Percentiles rank a stretch among this genome's conserved stretches.
Evolutionary conservation across 2,888 invertebrate genomes (phyloP).

Genomic region (Schizotus pectinicornis): DNA sequence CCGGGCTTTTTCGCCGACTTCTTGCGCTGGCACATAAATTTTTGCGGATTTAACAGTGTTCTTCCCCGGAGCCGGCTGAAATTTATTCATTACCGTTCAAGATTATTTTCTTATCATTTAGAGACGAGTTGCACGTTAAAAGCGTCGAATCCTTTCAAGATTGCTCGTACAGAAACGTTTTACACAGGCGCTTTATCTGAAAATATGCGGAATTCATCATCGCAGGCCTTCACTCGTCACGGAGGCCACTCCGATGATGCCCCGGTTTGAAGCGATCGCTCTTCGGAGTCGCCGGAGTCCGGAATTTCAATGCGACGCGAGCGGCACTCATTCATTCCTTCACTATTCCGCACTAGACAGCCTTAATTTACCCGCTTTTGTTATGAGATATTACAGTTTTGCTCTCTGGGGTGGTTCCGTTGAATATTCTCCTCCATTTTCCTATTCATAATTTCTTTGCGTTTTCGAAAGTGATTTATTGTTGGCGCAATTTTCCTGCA

Average conservation of each 20-base stretch:
- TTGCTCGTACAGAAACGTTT: too few relatives aligned
- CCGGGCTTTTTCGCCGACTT: conserved; percentile 26
- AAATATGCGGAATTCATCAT: too few relatives aligned
- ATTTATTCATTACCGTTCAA: conserved; percentile 2
- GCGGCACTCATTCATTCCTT: conserved; percentile 16
- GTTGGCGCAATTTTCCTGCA: conserved; percentile 28
- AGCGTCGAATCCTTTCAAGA: too few relatives aligned
- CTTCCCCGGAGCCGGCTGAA: too few relatives aligned
- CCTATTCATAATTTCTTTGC: conserved; percentile 37
- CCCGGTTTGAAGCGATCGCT: conserved; percentile 23
- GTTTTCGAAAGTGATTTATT: conserved; percentile 35
- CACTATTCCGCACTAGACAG: conserved; percentile 15
- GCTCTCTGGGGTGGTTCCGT: conserved; percentile 26
- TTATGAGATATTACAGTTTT: conserved; percentile 29
- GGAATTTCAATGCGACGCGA: conserved; percentile 16
- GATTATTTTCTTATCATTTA: conserved; percentile 32
- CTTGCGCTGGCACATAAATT: conserved; percentile 8
- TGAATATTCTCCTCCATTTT: conserved; percentile 27
- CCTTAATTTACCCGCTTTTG: conserved; percentile 28
- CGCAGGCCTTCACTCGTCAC: background rate
- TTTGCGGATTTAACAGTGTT: too few relatives aligned
- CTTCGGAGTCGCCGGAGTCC: conserved; percentile 26
- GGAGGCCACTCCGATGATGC: background rate
- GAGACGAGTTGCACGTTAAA: too few relatives aligned
- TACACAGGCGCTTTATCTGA: too few relatives aligned